Base-by-base conservation (phyloP, 1,140 invertebrate genomes). In the Achatina immaculata region DNA sequence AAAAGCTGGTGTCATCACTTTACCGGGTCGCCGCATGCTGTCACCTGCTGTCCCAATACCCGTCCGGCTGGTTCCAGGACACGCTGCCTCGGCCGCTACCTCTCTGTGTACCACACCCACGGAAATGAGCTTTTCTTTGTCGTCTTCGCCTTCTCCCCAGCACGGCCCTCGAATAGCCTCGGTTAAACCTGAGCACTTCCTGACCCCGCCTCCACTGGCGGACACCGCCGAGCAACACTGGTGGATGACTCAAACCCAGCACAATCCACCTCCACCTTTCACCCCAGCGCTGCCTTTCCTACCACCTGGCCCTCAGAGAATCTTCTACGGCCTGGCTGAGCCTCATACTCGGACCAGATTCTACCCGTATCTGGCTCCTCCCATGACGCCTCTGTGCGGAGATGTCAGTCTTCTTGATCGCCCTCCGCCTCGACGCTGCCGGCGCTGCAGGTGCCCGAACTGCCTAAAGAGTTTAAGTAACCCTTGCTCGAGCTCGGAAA, bases 371-470 rank as follows among this genome's bases (percentile, higher is more conserved):
- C n/a, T 74, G 0, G 34, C 69, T 0, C 69, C 75, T 19, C 66
- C 73, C 24, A 42, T 74, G 68, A 31, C 68, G 21, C 48, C 51
- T 0, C 62, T 81, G n/a, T 80, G 55, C 51, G 65, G 58, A 40
- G 80, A 68, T 28, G 43, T 36, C 9, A n/a, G 24, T 69, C 45
- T 58, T 58, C 36, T 31, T 42, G 40, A 34, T 58, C 55, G 77
- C 76, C 19, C 84, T 11, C 36, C 87, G 1, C 86, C 88, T 7
- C 72, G 90, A 31, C 82, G 88, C 6, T 90, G 89, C 81, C 79
- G 88, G 45, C 81, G 90, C 0, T 91, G 90, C 82, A 82, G 90
- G 14, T 90, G 90, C 82, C 89, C 90, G n/a, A 91, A 91, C 83
- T 91, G 90, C 83, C 84, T 88, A 69, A 88, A 89, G 71, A 42